These are phyloP conservation scores for Drosophila jambulina DNA, from an alignment of 1,140 invertebrate species.

Conservation along the genomic window DNA sequence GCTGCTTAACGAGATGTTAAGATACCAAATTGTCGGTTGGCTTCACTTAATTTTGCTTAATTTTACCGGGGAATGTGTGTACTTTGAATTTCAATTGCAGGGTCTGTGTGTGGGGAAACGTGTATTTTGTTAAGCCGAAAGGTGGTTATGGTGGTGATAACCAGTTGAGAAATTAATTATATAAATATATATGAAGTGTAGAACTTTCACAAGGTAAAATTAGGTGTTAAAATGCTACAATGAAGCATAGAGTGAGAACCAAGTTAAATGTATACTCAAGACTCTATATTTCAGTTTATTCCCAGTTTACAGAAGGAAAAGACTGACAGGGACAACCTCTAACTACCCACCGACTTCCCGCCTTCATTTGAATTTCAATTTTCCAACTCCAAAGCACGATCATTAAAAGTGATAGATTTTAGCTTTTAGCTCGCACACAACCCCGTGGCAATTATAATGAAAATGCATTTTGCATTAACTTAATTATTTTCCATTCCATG, in stretches of 20 bases:
- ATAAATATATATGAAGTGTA: not conserved
- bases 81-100: conserved; percentile 17
- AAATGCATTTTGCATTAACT: conserved; percentile 80
- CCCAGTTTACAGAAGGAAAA: not conserved
- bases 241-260: not conserved
- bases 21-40: conserved; percentile 21
- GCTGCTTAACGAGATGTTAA: conserved; percentile 44
- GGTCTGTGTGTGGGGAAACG: not conserved
- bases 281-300: not conserved
- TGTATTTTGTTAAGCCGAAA: not conserved
- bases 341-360: not conserved
- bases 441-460: conserved; percentile 63
- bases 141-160: not conserved
- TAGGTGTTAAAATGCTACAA: not conserved
- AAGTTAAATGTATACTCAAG: not conserved
- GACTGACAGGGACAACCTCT: not conserved
- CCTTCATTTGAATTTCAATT: conserved; percentile 18
- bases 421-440: conserved; percentile 3
- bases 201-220: not conserved
- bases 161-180: not conserved
- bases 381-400: not conserved
- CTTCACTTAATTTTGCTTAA: conserved; percentile 1
- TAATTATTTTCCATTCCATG: conserved; percentile 74
- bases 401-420: conserved; percentile 58
- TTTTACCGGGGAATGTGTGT: not conserved